Conservation (phyloP, 2,797 vertebrate species). For the Naso thynnoides region DNA sequence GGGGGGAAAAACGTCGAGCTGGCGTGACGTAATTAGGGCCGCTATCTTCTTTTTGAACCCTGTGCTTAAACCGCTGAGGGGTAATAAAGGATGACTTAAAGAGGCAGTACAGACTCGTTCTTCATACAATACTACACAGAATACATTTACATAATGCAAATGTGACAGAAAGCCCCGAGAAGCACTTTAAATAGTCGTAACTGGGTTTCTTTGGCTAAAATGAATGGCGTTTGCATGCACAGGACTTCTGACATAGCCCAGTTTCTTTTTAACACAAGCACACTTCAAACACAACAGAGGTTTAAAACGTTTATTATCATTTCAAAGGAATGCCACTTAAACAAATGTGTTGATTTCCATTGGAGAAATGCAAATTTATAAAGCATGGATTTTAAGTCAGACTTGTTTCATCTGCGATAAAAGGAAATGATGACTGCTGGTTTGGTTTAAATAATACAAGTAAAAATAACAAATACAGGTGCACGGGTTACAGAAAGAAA, state of each 20-base stretch:
- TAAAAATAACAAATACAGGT: slow-evolving; percentile 41
- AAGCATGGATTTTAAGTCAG: slow-evolving; percentile 9
- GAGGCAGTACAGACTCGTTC: slow-evolving; percentile 55
- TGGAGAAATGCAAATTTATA: slow-evolving; percentile 44
- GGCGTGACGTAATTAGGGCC: slow-evolving; percentile 71
- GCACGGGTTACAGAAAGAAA: slow-evolving; percentile 1
- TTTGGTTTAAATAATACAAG: slow-evolving; percentile 46
- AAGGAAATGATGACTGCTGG: neutral
- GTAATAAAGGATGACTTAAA: slow-evolving; percentile 69
- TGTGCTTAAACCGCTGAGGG: slow-evolving; percentile 36
- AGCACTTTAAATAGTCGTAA: neutral
- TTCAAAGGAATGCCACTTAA: slow-evolving; percentile 63
- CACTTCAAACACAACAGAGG: slow-evolving; percentile 9
- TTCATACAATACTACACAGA: neutral
- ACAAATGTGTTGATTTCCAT: slow-evolving; percentile 15
- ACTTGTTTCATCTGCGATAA: neutral
- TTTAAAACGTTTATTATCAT: slow-evolving; percentile 68
- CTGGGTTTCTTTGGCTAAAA: neutral
- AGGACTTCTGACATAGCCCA: too few relatives aligned
- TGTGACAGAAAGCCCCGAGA: neutral
- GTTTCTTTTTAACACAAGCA: neutral
- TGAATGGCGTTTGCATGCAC: too few relatives aligned
- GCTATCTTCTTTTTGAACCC: slow-evolving; percentile 66
- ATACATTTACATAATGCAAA: neutral
- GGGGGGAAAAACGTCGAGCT: slow-evolving; percentile 13